Evolutionary conservation across 2,888 invertebrate species (phyloP).

Genomic region (Silvanus unidentatus): DNA sequence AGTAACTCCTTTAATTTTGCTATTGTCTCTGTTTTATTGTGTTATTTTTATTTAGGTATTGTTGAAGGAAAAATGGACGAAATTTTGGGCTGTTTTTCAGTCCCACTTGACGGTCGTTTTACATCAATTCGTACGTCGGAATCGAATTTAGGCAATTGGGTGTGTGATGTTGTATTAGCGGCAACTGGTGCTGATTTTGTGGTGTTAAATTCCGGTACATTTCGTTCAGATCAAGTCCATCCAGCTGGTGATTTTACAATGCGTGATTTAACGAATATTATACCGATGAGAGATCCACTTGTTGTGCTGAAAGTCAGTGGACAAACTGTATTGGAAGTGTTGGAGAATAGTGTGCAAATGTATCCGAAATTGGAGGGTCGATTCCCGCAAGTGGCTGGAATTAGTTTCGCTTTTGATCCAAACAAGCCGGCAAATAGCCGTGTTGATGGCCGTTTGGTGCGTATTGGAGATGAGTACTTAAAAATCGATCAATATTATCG

Average conservation of each 20-base stretch:
- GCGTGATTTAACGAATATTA: conserved; percentile 73
- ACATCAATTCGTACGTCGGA: conserved; percentile 72
- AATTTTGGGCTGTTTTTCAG: conserved; percentile 74
- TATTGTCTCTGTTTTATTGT: conserved; percentile 9
- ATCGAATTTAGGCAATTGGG: conserved; percentile 85
- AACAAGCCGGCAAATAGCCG: conserved; percentile 62
- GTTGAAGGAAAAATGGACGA: conserved; percentile 81
- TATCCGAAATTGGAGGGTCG: conserved; percentile 84
- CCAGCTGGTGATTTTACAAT: conserved; percentile 79
- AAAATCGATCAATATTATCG: conserved; percentile 66
- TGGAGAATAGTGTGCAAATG: conserved; percentile 81
- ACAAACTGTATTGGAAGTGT: conserved; percentile 58
- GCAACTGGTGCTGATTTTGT: conserved; percentile 82
- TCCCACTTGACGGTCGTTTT: conserved; percentile 84
- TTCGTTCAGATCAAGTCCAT: conserved; percentile 74
- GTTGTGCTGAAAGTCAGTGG: conserved; percentile 72
- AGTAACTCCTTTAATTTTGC: conserved; percentile 44
- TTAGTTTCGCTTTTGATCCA: conserved; percentile 72
- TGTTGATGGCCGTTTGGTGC: conserved; percentile 65
- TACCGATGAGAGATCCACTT: conserved; percentile 81
- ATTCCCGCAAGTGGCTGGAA: conserved; percentile 80
- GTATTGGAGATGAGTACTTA: conserved; percentile 80
- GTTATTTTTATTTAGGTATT: conserved; percentile 60
- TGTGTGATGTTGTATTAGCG: conserved; percentile 75
- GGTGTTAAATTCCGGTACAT: conserved; percentile 81